Evolutionary conservation across 1,140 invertebrate genomes (phyloP), one percentile per base, ranked within the genome.

Genomic region (Monomorium pharaonis): DNA sequence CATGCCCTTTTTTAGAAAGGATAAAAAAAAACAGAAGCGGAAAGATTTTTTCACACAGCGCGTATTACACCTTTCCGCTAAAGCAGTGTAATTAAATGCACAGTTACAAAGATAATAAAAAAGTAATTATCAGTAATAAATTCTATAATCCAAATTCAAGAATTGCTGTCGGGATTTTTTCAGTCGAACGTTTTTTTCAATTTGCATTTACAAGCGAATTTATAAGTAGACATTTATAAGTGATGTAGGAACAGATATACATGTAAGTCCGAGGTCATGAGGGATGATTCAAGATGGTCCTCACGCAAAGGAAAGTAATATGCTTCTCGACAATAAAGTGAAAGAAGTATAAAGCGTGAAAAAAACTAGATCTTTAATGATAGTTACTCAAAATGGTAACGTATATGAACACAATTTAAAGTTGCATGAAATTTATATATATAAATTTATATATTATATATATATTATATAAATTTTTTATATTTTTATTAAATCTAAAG

Each of bases 201-300:
- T 63, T 77, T 63, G 18, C 21, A 76, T 76, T 78, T 65, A 49
- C 18, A 51, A 78, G 27, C 42, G 6, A 47, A 44, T 47, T 63
- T 24, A 65, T 33, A 7, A 27, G 14, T 30, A 1, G 21, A 16
- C 24, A 14, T n/a, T n/a, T n/a, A n/a, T 37, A 3, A 37, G 7
- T 42, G 18, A 21, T 33, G 30, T 65, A 60, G 18, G 12, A 78
- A 7, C 18, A 63, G 44, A 3, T 44, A 37, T 27, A 27, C n/a
- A 63, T 30, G 3, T 56, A 33, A 44, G 18, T 62, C 12, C 16
- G 24, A 42, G 37, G 6, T 60, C 18, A 47, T 47, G 2, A 5
- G 16, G 51, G 24, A 24, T 58, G 16, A 58, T 21, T 33, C n/a
- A 56, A n/a, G 21, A 56, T 37, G 54, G 0, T 12, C 5, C 10